Conservation (phyloP, 2,797 vertebrate genomes). For the Danio tinwini region DNA sequence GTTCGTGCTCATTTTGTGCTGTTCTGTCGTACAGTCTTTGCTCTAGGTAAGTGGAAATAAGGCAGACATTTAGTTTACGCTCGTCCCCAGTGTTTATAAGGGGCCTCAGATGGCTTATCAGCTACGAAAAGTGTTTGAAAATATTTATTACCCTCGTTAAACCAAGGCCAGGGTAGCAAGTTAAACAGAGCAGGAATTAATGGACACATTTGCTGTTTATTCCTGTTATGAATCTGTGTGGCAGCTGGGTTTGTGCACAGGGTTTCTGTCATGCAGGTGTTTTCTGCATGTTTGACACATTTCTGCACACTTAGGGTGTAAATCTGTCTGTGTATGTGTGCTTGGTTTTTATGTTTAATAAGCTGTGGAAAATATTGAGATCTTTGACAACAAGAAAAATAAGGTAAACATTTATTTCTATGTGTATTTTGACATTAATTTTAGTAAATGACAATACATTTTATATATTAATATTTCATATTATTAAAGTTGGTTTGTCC, state of each 20-base stretch:
- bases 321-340: too few relatives aligned
- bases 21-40: not conserved
- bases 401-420: too few relatives aligned
- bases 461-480: too few relatives aligned
- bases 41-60: not conserved
- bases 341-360: too few relatives aligned
- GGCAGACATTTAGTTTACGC: not conserved
- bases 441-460: too few relatives aligned
- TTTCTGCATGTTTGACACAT: not conserved
- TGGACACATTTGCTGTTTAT: not conserved
- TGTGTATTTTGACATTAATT: too few relatives aligned
- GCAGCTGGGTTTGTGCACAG: not conserved
- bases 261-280: not conserved
- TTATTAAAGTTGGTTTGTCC: too few relatives aligned
- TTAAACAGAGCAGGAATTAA: constrained; percentile 12
- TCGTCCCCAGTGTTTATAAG: constrained; percentile 11
- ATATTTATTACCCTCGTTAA: constrained; percentile 32
- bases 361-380: too few relatives aligned
- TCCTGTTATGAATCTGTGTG: not conserved
- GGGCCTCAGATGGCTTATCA: constrained; percentile 24
- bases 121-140: constrained; percentile 9
- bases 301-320: not conserved
- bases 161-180: not conserved
- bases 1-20: not conserved
- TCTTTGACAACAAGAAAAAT: too few relatives aligned